Conservation (phyloP, 2,113 vertebrate genomes). For the Xyrauchen texanus region DNA sequence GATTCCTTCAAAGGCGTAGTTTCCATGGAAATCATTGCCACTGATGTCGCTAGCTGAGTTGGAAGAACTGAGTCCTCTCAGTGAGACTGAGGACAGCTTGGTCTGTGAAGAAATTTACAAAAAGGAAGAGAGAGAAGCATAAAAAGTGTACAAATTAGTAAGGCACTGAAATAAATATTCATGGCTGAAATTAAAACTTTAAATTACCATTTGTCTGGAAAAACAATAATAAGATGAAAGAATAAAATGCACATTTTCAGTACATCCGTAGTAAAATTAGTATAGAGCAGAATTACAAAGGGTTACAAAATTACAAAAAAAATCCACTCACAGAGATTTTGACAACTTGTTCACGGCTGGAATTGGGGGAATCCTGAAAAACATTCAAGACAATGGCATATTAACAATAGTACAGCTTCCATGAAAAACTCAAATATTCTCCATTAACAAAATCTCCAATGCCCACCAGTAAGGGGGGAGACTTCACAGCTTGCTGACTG, state of each 20-base stretch:
- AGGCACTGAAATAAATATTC: too few species aligned
- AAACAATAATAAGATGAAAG: too few species aligned
- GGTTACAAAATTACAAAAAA: too few species aligned
- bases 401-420: neutral
- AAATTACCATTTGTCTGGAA: too few species aligned
- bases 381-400: neutral
- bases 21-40: conserved; percentile 91
- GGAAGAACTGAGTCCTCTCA: conserved; percentile 90
- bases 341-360: conserved; percentile 85
- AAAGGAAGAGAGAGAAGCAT: too few species aligned
- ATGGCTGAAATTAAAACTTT: too few species aligned
- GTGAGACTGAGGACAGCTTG: conserved; percentile 93
- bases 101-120: conserved; percentile 71
- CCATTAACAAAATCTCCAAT: too few species aligned
- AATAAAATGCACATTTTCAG: too few species aligned
- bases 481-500: conserved; percentile 94
- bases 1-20: conserved; percentile 98
- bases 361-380: conserved; percentile 87
- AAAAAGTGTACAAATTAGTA: too few species aligned
- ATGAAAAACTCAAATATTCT: too few species aligned
- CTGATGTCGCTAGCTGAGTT: conserved; percentile 85
- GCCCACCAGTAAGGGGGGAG: conserved; percentile 90
- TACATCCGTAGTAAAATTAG: too few species aligned
- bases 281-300: too few species aligned
- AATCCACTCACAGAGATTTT: conserved; percentile 90